A percentile compares a stretch with the other conserved stretches of the same genome.
Evolutionary conservation across 2,113 vertebrate species (phyloP).

Genomic region (Suricata suricatta): DNA sequence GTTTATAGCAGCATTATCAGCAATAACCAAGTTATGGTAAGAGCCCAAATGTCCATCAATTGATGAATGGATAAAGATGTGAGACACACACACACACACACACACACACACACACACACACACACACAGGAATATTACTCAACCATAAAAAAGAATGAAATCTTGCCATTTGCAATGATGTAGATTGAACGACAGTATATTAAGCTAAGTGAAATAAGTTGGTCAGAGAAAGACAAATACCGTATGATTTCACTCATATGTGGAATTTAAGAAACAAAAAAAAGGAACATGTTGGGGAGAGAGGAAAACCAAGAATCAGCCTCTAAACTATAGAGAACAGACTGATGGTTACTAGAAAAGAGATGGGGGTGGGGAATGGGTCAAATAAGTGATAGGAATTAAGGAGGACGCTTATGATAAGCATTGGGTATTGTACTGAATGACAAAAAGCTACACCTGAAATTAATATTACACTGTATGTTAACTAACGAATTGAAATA

Average conservation of each 20-base stretch:
- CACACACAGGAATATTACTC: not conserved
- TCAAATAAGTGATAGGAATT: not conserved
- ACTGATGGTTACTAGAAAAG: not conserved
- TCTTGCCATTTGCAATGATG: not conserved
- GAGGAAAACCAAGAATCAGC: not conserved
- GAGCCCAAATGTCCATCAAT: not conserved
- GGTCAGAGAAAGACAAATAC: not conserved
- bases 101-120: not conserved
- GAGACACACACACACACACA: too few relatives aligned
- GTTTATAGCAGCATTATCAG: not conserved
- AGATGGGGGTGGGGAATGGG: not conserved
- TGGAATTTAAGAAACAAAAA: not conserved
- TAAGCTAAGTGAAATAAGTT: not conserved
- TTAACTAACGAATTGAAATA: not conserved
- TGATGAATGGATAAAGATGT: not conserved
- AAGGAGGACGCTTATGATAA: not conserved
- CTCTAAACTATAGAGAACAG: not conserved
- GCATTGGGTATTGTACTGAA: not conserved
- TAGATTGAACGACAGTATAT: not conserved
- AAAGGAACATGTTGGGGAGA: not conserved
- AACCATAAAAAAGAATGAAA: not conserved
- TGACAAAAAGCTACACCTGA: not conserved
- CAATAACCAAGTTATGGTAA: not conserved
- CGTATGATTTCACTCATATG: not conserved
- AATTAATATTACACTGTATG: not conserved